Conservation (phyloP, 2,113 vertebrate species). For the Poicephalus meyeri region DNA sequence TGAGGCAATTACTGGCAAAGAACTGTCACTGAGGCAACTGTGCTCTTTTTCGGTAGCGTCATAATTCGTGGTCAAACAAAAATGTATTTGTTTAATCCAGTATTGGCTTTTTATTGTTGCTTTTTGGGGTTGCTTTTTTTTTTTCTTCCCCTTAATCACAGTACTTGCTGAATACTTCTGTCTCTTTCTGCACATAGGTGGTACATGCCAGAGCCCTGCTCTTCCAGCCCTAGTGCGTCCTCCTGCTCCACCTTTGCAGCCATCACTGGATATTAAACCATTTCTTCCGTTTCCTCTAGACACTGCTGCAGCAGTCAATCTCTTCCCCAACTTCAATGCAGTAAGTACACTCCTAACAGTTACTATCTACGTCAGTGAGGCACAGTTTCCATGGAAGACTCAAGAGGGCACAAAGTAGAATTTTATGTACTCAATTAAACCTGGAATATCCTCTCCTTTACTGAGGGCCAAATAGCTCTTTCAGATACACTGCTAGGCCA, state of each 20-base stretch:
- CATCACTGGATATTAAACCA: constrained; percentile 90
- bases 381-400: background rate
- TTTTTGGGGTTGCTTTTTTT: background rate
- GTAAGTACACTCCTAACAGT: constrained; percentile 78
- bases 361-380: background rate
- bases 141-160: rapidly evolving
- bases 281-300: constrained; percentile 93
- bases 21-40: background rate
- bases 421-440: constrained; percentile 13
- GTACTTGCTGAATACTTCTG: constrained; percentile 21
- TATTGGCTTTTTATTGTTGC: background rate
- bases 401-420: background rate
- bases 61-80: background rate
- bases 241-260: constrained; percentile 84
- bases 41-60: background rate
- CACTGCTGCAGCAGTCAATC: constrained; percentile 82
- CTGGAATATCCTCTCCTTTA: background rate
- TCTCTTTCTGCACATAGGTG: constrained; percentile 77
- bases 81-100: background rate
- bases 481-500: background rate
- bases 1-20: background rate
- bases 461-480: background rate
- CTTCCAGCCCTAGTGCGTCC: constrained; percentile 90
- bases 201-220: constrained; percentile 92
- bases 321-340: constrained; percentile 92